A percentile compares a stretch with the other conserved stretches of the same genome.
These are phyloP conservation scores for Prionace glauca DNA, from an alignment of 2,797 vertebrate genomes.

Conservation along the genomic window DNA sequence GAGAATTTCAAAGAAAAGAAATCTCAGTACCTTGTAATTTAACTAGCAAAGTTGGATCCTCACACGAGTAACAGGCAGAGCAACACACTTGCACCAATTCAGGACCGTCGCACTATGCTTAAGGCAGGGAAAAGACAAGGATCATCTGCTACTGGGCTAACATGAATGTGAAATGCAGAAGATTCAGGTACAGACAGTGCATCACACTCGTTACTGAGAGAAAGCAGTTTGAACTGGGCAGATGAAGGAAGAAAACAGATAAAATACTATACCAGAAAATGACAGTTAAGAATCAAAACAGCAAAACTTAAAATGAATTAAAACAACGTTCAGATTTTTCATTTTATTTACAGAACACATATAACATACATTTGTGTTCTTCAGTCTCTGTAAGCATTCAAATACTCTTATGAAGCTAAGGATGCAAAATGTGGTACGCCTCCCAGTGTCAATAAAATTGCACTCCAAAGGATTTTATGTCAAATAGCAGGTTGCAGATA, in stretches of 20 bases:
- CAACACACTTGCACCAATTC: not conserved
- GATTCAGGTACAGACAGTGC: not conserved
- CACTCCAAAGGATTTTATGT: not conserved
- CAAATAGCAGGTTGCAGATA: conserved; percentile 13
- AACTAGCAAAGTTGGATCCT: not conserved
- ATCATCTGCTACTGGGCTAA: not conserved
- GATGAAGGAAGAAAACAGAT: not conserved
- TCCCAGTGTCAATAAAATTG: not conserved
- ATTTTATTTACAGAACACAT: conserved; percentile 31
- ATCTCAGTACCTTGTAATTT: not conserved
- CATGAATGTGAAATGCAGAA: not conserved
- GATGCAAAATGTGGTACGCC: conserved; percentile 11
- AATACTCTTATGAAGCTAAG: conserved; percentile 19
- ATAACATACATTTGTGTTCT: conserved; percentile 37
- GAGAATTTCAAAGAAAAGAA: not conserved
- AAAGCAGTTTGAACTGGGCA: not conserved
- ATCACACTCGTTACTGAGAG: not conserved
- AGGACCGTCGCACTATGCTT: not conserved
- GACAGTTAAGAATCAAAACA: conserved; percentile 21
- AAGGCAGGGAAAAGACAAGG: not conserved
- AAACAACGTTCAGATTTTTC: not conserved
- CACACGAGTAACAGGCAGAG: not conserved
- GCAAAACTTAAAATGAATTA: conserved; percentile 23
- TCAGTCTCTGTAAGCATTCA: conserved; percentile 29
- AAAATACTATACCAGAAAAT: not conserved